Evolutionary conservation across 2,888 invertebrate genomes (phyloP).

Genomic region (Pterobdella sp.): DNA sequence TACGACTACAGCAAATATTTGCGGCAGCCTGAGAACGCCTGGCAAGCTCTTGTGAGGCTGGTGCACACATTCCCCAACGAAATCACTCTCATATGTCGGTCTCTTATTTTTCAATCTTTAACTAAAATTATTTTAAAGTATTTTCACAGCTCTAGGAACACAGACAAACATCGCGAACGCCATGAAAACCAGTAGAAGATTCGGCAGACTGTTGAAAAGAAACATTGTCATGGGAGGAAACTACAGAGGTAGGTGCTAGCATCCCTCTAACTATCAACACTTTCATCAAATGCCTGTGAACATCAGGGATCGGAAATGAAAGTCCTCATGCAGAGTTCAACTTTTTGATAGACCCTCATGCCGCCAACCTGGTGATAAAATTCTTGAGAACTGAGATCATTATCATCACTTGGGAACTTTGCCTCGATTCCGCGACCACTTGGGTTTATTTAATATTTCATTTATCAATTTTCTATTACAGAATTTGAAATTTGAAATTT

Average conservation of each 20-base stretch:
- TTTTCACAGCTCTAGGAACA: neutral
- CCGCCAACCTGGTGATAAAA: conserved; percentile 63
- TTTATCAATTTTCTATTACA: no score
- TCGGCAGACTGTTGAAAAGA: neutral
- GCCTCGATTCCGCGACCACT: conserved; percentile 31
- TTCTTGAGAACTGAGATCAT: conserved; percentile 41
- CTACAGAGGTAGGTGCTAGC: neutral
- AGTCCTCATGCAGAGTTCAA: conserved; percentile 64
- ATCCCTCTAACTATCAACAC: conserved; percentile 9
- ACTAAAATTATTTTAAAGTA: no score
- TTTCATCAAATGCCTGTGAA: no score
- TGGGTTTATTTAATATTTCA: conserved; percentile 34
- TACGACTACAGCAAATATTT: neutral
- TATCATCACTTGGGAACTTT: conserved; percentile 65
- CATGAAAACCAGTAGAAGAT: neutral
- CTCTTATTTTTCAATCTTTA: no score
- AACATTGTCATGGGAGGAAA: neutral
- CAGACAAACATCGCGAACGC: neutral
- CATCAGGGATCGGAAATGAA: conserved; percentile 49
- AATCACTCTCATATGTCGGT: neutral
- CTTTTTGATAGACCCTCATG: conserved; percentile 68
- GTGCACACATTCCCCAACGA: neutral
- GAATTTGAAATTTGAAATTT: no score
- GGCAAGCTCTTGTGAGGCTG: neutral
- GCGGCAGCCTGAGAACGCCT: neutral